Conservation (phyloP, 2,888 invertebrate species). For the Lysandra bellargus region DNA sequence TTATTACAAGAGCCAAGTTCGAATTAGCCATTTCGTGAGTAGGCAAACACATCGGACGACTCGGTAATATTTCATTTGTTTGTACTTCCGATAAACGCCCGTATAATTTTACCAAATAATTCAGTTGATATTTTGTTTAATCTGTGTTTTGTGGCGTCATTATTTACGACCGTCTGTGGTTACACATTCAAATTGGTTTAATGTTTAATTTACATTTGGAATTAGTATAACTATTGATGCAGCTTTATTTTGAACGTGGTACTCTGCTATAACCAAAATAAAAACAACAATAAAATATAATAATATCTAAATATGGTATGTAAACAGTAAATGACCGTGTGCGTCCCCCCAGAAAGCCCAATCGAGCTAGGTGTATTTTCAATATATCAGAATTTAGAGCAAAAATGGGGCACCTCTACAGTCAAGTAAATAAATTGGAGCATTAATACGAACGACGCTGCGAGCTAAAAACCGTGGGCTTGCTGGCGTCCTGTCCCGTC, state of each 20-base stretch:
- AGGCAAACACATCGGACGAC: not conserved
- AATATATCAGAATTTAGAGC: too few species aligned
- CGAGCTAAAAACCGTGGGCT: too few species aligned
- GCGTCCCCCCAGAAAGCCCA: too few species aligned
- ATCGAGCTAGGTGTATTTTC: too few species aligned
- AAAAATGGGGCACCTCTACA: too few species aligned
- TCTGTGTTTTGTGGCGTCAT: not conserved
- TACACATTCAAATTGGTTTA: conserved; percentile 9
- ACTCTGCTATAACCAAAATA: not conserved
- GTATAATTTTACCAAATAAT: conserved; percentile 21
- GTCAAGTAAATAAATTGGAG: too few species aligned
- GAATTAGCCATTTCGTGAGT: not conserved
- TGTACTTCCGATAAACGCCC: conserved; percentile 38
- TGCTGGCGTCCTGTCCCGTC: too few species aligned
- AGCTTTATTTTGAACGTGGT: not conserved
- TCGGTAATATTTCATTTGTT: not conserved
- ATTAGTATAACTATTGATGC: not conserved
- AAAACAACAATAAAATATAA: not conserved
- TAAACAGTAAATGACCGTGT: too few species aligned
- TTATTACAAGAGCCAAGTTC: not conserved
- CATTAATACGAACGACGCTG: too few species aligned
- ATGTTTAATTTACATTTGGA: conserved; percentile 16
- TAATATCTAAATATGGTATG: too few species aligned
- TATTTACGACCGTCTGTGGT: conserved; percentile 2
- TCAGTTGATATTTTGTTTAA: conserved; percentile 20